These are phyloP conservation scores for Probaryconus sp. DNA, from an alignment of 1,140 invertebrate genomes.

Conservation along the genomic window DNA sequence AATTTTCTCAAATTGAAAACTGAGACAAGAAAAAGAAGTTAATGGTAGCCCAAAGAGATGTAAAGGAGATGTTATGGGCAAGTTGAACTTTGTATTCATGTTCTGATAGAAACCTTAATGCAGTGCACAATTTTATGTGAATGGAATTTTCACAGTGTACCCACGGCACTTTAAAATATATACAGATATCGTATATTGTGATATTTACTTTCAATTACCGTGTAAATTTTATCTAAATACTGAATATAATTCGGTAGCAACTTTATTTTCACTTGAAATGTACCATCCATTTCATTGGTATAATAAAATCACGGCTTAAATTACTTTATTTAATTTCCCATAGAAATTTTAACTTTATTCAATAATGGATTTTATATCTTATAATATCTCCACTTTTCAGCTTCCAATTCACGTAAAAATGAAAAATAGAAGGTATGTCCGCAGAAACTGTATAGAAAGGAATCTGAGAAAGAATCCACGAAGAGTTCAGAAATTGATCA, in stretches of 20 bases:
- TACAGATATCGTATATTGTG: constrained; percentile 12
- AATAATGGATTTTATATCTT: constrained; percentile 15
- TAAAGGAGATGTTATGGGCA: constrained; percentile 23
- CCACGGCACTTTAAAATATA: constrained; percentile 22
- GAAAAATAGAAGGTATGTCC: constrained; percentile 40
- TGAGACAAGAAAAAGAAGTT: constrained; percentile 24
- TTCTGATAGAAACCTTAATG: constrained; percentile 46
- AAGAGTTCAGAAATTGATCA: constrained; percentile 49
- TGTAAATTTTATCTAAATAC: constrained; percentile 24
- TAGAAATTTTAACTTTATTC: constrained; percentile 26
- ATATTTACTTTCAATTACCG: constrained; percentile 45
- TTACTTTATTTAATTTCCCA: neutral
- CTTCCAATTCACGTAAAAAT: constrained; percentile 49
- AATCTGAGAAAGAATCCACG: constrained; percentile 29
- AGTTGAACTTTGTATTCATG: constrained; percentile 20
- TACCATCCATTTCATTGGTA: neutral
- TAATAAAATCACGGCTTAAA: constrained; percentile 13
- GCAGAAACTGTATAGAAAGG: constrained; percentile 49
- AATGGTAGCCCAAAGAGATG: constrained; percentile 16
- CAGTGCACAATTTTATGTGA: constrained; percentile 44
- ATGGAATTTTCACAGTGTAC: constrained; percentile 3
- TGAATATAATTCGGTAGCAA: constrained; percentile 32
- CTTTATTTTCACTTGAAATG: constrained; percentile 9
- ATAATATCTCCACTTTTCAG: constrained; percentile 35
- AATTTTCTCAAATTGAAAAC: constrained; percentile 7